A percentile compares a stretch with the other conserved stretches of the same genome.
phyloP scores from a whole-genome alignment of 2,888 invertebrate species.

The Sthenelais limicola region DNA sequence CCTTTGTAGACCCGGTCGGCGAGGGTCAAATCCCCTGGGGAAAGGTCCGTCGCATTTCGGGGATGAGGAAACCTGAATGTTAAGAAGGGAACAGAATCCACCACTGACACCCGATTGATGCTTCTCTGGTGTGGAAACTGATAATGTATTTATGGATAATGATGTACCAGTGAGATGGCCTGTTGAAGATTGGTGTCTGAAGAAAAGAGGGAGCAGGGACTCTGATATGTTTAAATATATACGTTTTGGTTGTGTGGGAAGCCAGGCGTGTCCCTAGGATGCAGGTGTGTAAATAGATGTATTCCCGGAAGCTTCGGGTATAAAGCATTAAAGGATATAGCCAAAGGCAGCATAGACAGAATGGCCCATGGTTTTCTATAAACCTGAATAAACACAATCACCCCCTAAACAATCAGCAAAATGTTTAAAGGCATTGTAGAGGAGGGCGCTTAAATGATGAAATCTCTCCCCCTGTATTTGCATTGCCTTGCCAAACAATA shows the following conservation, averaged over 20 bases:
- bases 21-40: not conserved
- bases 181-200: not conserved
- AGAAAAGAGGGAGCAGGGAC: slow-evolving; percentile 9
- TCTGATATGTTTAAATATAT: slow-evolving; percentile 4
- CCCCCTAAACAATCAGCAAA: too few species aligned
- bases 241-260: slow-evolving; percentile 3
- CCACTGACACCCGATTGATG: slow-evolving; percentile 22
- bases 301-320: slow-evolving; percentile 12
- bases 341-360: slow-evolving; percentile 13
- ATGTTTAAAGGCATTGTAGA: too few species aligned
- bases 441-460: too few species aligned
- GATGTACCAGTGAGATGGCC: not conserved
- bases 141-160: slow-evolving; percentile 16
- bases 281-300: slow-evolving; percentile 36
- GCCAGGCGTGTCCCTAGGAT: not conserved
- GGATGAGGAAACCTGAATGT: slow-evolving; percentile 19
- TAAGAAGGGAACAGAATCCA: slow-evolving; percentile 5
- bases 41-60: not conserved
- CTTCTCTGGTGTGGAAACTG: not conserved
- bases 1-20: slow-evolving; percentile 2
- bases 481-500: too few species aligned
- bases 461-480: too few species aligned
- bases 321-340: not conserved
- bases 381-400: too few species aligned
- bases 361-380: too few species aligned